Conservation (phyloP, 37 sponge, comb jelly and placozoan species). For the Geodia barretti region DNA sequence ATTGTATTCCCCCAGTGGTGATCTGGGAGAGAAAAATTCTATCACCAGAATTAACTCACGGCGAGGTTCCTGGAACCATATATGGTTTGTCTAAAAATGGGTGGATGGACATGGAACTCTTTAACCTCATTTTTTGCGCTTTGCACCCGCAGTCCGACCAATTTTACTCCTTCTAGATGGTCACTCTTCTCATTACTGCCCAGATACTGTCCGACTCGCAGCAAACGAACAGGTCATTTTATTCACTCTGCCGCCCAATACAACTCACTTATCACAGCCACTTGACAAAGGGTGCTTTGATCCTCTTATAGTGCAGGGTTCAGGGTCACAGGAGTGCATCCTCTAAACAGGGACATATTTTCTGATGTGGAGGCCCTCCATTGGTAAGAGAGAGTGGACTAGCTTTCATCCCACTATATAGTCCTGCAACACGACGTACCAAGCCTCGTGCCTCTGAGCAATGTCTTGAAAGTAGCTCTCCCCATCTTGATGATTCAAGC, state of each 20-base stretch:
- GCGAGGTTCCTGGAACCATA: slow-evolving; percentile 59
- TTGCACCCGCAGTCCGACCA: slow-evolving; percentile 31
- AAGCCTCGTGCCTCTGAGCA: neutral
- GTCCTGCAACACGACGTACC: neutral
- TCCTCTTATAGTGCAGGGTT: too few relatives aligned
- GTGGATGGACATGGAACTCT: slow-evolving; percentile 45
- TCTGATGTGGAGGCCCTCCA: too few relatives aligned
- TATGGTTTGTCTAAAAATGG: slow-evolving; percentile 54
- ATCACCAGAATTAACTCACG: neutral
- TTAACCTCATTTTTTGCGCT: too few relatives aligned
- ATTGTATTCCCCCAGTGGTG: slow-evolving; percentile 51
- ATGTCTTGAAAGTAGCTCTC: neutral
- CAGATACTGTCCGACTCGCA: slow-evolving; percentile 6
- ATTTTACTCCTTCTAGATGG: slow-evolving; percentile 70
- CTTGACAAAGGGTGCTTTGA: slow-evolving; percentile 62
- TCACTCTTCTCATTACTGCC: slow-evolving; percentile 15
- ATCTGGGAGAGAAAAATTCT: slow-evolving; percentile 39
- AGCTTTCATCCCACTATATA: too few relatives aligned
- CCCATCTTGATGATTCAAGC: too few relatives aligned
- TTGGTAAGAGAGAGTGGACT: too few relatives aligned
- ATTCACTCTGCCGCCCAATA: slow-evolving; percentile 64
- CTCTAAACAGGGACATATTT: too few relatives aligned
- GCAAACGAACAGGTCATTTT: slow-evolving; percentile 15
- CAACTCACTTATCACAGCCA: slow-evolving; percentile 72
- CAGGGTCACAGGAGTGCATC: too few relatives aligned